Base-by-base conservation (phyloP, 2,888 invertebrate species). In the Apamea anceps region DNA sequence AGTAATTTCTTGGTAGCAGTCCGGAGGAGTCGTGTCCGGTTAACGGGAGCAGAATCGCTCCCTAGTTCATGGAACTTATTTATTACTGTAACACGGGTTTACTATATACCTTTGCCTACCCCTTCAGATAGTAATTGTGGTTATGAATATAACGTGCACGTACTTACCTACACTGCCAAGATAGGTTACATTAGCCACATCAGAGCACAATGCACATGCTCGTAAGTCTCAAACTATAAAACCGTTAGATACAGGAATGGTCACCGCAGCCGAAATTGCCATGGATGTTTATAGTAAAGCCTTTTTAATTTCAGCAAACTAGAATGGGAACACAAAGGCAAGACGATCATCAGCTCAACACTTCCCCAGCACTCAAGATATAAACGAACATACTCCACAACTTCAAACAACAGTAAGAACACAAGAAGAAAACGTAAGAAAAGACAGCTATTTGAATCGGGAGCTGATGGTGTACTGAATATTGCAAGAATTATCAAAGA, bases 401-500 rank as follows among this genome's bases (percentile, higher is more conserved):
- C 80, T 37, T 86, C 86, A 2, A 76, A 71, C 37, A 87, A 89
- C 42, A 89, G 88, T 70, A 90, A 87, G 28, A 85, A 79, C 6
- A 86, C 86, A 0, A 91, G 89, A 79, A 93, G 91, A 84, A 94
- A 91, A 91, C 92, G 95, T 57, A 94, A 91, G 79, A 96, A 94
- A 93, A 90, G 96, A 79, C 95, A 96, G 76, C 85, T 96, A 0
- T 94, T 94, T 75, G 95, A 95, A 66, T 91, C 94, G 0, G 94
- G 93, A 60, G 96, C 96, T 89, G 96, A 97, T 70, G 98, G 98
- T 1, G 96, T 97, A 63, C 91, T 98, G 84, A 97, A 97, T 87
- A 97, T 98, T 92, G 97, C 97, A 77, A 97, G 96, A 89, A 95
- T 98, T 32, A 95, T 97, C 85, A 97, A 98, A 70, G 96, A 96